Evolutionary conservation across 2,888 invertebrate genomes (phyloP).

Genomic region (Coleophora flavipennella): DNA sequence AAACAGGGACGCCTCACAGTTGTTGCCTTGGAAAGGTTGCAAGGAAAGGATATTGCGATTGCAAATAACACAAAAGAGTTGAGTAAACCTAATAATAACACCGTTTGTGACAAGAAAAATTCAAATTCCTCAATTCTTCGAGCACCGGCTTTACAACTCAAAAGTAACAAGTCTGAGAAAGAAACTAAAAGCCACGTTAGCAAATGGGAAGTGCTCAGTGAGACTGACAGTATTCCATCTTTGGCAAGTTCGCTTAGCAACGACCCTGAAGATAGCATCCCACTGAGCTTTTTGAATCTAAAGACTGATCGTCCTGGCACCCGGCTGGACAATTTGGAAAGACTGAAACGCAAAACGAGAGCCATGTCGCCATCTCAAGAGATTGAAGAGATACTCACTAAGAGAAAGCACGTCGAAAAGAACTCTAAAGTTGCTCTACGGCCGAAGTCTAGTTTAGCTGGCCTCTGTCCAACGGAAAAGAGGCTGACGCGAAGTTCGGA

Average conservation of each 20-base stretch:
- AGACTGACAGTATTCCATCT: constrained; percentile 73
- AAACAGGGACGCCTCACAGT: constrained; percentile 73
- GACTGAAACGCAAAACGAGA: constrained; percentile 68
- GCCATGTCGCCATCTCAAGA: constrained; percentile 74
- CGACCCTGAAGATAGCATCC: constrained; percentile 74
- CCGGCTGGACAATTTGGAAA: constrained; percentile 49
- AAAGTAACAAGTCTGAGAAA: constrained; percentile 53
- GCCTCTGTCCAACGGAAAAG: constrained; percentile 54
- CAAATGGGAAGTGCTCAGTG: constrained; percentile 74
- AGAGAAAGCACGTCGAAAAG: constrained; percentile 51
- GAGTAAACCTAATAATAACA: constrained; percentile 14
- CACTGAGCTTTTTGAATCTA: constrained; percentile 61
- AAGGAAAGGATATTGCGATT: constrained; percentile 52
- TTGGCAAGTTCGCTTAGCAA: constrained; percentile 58
- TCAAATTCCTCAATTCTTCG: constrained; percentile 47
- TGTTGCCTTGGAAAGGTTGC: constrained; percentile 74
- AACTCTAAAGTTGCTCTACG: constrained; percentile 43
- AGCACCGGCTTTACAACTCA: constrained; percentile 57
- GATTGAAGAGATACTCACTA: constrained; percentile 68
- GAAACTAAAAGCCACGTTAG: constrained; percentile 55
- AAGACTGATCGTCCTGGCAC: constrained; percentile 44
- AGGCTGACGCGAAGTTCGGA: constrained; percentile 58
- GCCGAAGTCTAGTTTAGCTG: constrained; percentile 61
- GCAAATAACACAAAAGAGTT: constrained; percentile 33
- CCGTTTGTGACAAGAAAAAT: constrained; percentile 39